Conservation (phyloP, 2,113 vertebrate genomes). For the Ceuthmochares aereus region DNA sequence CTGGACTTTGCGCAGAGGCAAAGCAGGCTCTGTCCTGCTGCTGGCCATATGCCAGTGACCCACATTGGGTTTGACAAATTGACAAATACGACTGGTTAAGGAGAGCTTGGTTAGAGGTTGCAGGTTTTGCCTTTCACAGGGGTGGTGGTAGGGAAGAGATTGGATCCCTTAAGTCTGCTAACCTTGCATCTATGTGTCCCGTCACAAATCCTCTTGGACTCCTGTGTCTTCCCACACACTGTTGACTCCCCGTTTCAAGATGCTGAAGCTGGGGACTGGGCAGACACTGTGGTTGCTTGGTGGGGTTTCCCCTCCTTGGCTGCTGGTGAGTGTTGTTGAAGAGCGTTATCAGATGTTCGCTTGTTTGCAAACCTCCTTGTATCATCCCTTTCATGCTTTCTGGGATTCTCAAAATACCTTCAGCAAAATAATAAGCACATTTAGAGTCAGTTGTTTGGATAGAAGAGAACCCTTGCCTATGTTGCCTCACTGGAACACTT, state of each 20-base stretch:
- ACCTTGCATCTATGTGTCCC: fast-evolving
- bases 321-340: not conserved
- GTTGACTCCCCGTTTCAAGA: not conserved
- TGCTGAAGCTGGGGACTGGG: too few species aligned
- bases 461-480: not conserved
- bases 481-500: fast-evolving
- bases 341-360: not conserved
- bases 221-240: not conserved
- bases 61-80: fast-evolving
- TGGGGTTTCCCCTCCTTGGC: not conserved
- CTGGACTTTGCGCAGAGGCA: not conserved
- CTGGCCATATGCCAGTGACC: fast-evolving
- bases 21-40: not conserved
- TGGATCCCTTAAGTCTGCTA: fast-evolving
- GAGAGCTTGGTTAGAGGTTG: not conserved
- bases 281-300: not conserved
- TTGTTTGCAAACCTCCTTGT: not conserved
- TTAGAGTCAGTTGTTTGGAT: not conserved
- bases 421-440: not conserved
- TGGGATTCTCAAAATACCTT: not conserved
- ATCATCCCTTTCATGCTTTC: not conserved
- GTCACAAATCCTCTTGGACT: not conserved
- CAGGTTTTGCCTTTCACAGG: not conserved
- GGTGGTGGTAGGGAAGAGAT: not conserved
- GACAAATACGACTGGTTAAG: not conserved